Conservation (phyloP, 2,797 vertebrate genomes). For the Siniperca scherzeri region DNA sequence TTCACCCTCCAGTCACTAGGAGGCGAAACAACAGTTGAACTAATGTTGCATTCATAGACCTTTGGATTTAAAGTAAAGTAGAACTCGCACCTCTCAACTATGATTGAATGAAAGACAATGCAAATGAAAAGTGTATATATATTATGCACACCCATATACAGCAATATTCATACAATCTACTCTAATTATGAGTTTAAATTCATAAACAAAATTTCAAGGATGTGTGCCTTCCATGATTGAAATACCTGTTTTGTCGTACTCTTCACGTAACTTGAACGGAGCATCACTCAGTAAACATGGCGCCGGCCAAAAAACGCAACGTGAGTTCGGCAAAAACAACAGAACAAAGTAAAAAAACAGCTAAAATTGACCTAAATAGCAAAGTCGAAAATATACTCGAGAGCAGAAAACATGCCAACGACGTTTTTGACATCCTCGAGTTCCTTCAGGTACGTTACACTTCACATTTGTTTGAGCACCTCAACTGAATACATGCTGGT, state of each 20-base stretch:
- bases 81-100: rapidly evolving
- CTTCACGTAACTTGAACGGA: not conserved
- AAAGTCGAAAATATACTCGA: slow-evolving; percentile 83
- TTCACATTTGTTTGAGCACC: too few species aligned
- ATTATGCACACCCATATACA: rapidly evolving
- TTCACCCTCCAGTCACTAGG: slow-evolving; percentile 42
- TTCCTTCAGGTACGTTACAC: slow-evolving; percentile 84
- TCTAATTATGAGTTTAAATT: rapidly evolving
- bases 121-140: too few species aligned
- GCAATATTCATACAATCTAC: rapidly evolving
- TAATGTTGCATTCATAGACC: slow-evolving; percentile 21
- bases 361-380: slow-evolving; percentile 72
- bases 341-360: slow-evolving; percentile 49
- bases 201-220: rapidly evolving
- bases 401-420: slow-evolving; percentile 88
- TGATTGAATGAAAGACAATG: not conserved
- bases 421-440: slow-evolving; percentile 91
- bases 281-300: slow-evolving; percentile 74
- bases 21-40: not conserved
- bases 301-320: slow-evolving; percentile 83
- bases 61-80: not conserved
- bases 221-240: rapidly evolving
- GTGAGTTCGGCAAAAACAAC: slow-evolving; percentile 72
- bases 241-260: not conserved
- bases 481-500: not conserved